Percentiles rank a stretch among this genome's conserved stretches.
These are phyloP conservation scores for Pheosia tremula DNA, from an alignment of 2,888 invertebrate genomes.

Conservation along the genomic window DNA sequence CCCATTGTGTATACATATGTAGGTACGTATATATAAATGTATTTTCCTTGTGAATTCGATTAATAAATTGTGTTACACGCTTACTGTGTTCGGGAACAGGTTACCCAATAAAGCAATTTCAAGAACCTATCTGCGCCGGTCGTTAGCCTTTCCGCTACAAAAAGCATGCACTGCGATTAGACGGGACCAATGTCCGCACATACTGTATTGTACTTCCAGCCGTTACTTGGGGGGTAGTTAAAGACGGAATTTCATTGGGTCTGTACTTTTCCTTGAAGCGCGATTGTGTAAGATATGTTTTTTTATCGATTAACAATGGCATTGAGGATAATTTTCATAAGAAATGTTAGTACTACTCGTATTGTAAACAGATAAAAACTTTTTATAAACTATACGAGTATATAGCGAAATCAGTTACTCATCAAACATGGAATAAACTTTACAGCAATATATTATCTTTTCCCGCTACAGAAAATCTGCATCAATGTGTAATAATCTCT, in stretches of 20 bases:
- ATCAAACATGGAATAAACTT: background rate
- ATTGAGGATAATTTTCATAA: too few relatives aligned
- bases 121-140: constrained; percentile 71
- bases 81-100: constrained; percentile 71
- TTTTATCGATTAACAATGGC: too few relatives aligned
- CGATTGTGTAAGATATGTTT: too few relatives aligned
- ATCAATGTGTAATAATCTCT: constrained; percentile 32
- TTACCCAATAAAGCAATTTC: constrained; percentile 80
- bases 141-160: constrained; percentile 72
- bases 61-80: constrained; percentile 66
- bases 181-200: constrained; percentile 57
- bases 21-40: constrained; percentile 5
- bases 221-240: constrained; percentile 21
- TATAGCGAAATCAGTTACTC: background rate
- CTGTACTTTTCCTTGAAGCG: too few relatives aligned
- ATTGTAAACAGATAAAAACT: too few relatives aligned
- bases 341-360: too few relatives aligned
- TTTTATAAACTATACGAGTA: too few relatives aligned
- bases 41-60: constrained; percentile 57
- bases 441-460: constrained; percentile 19
- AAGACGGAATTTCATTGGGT: constrained; percentile 5
- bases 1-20: constrained; percentile 4
- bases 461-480: constrained; percentile 26
- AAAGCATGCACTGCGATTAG: constrained; percentile 68
- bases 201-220: constrained; percentile 20